Evolutionary conservation across 2,113 vertebrate genomes (phyloP).

Genomic region (Seriola quinqueradiata): DNA sequence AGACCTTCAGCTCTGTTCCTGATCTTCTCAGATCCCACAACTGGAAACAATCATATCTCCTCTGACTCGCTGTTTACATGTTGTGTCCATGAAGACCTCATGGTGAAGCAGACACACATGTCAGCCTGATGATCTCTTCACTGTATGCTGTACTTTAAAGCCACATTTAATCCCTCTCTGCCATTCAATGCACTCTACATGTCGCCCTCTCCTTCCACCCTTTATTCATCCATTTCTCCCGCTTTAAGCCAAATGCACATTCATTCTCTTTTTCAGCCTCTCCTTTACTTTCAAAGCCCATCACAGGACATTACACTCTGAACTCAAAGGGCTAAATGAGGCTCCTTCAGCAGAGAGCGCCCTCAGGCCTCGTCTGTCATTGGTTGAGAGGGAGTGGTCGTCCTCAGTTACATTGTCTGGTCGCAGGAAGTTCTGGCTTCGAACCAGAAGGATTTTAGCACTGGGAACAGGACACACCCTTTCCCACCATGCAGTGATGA

Average conservation of each 20-base stretch:
- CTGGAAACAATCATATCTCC: no score
- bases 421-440: constrained; percentile 35
- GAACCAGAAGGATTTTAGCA: constrained; percentile 34
- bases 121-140: neutral
- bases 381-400: constrained; percentile 55
- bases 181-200: constrained; percentile 14
- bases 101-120: neutral
- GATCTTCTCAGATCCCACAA: no score
- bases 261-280: constrained; percentile 19
- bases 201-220: neutral
- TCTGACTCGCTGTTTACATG: no score
- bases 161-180: neutral
- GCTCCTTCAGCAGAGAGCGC: constrained; percentile 26
- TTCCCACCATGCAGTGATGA: neutral
- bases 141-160: neutral
- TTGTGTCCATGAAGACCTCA: neutral
- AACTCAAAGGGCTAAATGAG: constrained; percentile 50
- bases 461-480: constrained; percentile 11
- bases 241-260: constrained; percentile 13
- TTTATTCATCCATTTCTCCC: constrained; percentile 9
- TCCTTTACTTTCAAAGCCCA: constrained; percentile 45
- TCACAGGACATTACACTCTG: constrained; percentile 44
- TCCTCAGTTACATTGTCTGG: constrained; percentile 33
- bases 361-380: constrained; percentile 44
- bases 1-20: no score